phyloP scores from a whole-genome alignment of 2,888 invertebrate species.

The Troglohyphantes excavatus region DNA sequence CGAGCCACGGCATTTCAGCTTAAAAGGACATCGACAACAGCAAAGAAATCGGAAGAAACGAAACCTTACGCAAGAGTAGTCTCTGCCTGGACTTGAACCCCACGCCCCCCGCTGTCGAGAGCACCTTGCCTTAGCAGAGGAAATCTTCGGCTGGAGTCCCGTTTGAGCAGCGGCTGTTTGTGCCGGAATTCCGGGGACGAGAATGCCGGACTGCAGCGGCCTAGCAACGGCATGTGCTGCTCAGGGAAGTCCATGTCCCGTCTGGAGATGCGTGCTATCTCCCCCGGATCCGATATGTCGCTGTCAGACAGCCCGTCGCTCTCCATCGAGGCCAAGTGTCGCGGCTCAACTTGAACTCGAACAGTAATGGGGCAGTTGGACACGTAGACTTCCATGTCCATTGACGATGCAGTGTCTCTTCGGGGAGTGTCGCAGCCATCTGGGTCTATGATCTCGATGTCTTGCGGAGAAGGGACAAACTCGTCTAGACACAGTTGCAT shows the following conservation, averaged over 20 bases:
- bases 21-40: conserved; percentile 60
- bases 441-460: conserved; percentile 80
- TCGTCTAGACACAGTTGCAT: conserved; percentile 77
- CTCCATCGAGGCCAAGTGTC: conserved; percentile 80
- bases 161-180: conserved; percentile 67
- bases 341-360: conserved; percentile 77
- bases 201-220: conserved; percentile 76
- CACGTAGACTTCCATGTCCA: conserved; percentile 79
- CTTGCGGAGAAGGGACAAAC: conserved; percentile 80
- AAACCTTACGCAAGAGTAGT: conserved; percentile 49
- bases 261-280: conserved; percentile 55
- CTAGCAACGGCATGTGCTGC: conserved; percentile 71
- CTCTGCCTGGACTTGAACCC: conserved; percentile 50
- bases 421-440: conserved; percentile 80
- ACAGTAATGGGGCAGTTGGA: conserved; percentile 78
- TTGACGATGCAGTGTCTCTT: conserved; percentile 64
- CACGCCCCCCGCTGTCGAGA: conserved; percentile 61
- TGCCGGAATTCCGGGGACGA: conserved; percentile 71
- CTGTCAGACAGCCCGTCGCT: conserved; percentile 80
- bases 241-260: conserved; percentile 67
- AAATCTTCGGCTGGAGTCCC: conserved; percentile 72
- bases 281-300: conserved; percentile 72
- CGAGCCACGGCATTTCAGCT: conserved; percentile 37
- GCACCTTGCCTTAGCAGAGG: conserved; percentile 77
- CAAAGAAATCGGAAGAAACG: conserved; percentile 35